These are phyloP conservation scores for Leucophenga maculata DNA, from an alignment of 2,888 invertebrate genomes.

Conservation along the genomic window DNA sequence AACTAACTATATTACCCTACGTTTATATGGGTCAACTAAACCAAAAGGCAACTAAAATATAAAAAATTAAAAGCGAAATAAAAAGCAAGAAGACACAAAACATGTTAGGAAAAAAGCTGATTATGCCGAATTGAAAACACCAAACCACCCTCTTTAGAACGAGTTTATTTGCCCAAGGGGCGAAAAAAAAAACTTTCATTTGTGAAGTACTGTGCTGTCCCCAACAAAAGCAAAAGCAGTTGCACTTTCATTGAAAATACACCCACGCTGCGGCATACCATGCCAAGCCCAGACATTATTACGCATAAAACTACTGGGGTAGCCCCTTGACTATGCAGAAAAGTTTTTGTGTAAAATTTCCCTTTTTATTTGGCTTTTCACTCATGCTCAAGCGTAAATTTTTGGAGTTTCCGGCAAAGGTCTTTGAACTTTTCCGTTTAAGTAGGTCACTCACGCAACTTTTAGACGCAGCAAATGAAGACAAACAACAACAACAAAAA, in stretches of 20 bases:
- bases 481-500: too few species aligned
- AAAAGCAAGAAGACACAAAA: neutral
- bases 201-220: conserved; percentile 11
- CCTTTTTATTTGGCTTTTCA: too few species aligned
- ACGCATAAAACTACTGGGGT: conserved; percentile 26
- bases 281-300: conserved; percentile 18
- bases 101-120: neutral
- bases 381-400: too few species aligned
- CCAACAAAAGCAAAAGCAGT: conserved; percentile 15
- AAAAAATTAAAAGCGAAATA: neutral
- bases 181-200: conserved; percentile 45
- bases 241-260: conserved; percentile 18
- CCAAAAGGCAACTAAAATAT: conserved; percentile 20
- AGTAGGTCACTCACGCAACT: conserved; percentile 68
- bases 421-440: conserved; percentile 67
- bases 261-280: neutral
- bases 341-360: too few species aligned
- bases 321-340: neutral
- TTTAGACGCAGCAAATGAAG: conserved; percentile 9
- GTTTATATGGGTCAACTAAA: conserved; percentile 49
- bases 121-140: neutral
- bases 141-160: conserved; percentile 32
- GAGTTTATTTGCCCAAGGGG: conserved; percentile 37
- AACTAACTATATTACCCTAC: neutral
- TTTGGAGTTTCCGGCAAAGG: conserved; percentile 45